Base-by-base conservation (phyloP, 2,888 invertebrate species). In the Aspidiotus rigidus region DNA sequence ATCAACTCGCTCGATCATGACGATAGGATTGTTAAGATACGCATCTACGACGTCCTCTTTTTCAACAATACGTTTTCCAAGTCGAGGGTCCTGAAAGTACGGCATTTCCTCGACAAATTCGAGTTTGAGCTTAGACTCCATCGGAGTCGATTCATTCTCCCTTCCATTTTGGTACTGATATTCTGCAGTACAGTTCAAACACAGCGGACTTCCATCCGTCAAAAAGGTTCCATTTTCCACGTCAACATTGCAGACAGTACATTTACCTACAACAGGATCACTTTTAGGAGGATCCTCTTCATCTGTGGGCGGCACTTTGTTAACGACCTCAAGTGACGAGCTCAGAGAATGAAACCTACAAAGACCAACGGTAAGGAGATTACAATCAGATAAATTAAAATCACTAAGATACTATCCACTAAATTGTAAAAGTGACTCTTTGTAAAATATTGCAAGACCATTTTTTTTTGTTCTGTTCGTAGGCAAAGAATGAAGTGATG, bases 321-420 rank as follows among this genome's bases (percentile, higher is more conserved):
- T 28, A 28, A 28, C 28, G 28, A 28, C 28, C 28, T 28, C 28
- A 28, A 28, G 28, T 28, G 28, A 28, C 28, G 28, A 28, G 28
- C 28, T 28, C 28, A 28, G 1, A 28, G 28, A 28, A 28, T 54
- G 42, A 64, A 28, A 64, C 67, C 67, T 67, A 67, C 67, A 67
- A 67, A 67, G 56, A 67, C 67, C 67, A 67, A 67, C 60, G 67
- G 59, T 49, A 67, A 13, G 28, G 13, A 39, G 11, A 59, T 59
- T 59, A 59, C 59, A 59, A 59, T 59, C 59, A 28, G 28, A 59
- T 59, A 59, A 59, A 59, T 17, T 17, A 55, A 55, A 9, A n/a
- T 28, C 28, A 28, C 28, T 28, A 28, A 28, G 28, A 28, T 28
- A 28, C 5, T 28, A 28, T 28, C 28, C 28, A 28, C 28, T 28